Conservation (phyloP, 2,888 invertebrate genomes). For the Norana najaformis region DNA sequence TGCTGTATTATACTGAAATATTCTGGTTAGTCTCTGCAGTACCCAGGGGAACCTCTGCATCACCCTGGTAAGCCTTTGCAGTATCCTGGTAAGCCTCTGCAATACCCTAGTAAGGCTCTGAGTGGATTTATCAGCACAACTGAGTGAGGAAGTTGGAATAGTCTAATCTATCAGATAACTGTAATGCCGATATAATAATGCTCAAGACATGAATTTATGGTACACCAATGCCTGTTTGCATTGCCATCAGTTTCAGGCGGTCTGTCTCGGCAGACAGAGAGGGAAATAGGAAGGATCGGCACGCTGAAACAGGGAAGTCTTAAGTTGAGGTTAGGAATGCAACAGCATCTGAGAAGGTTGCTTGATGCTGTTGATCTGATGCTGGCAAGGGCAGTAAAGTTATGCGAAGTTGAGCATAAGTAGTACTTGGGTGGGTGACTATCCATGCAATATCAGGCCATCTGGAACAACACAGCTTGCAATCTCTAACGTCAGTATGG, state of each 20-base stretch:
- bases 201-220: not conserved
- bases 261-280: not conserved
- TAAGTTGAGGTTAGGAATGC: too few relatives aligned
- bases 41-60: constrained; percentile 68
- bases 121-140: not conserved
- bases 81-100: constrained; percentile 62
- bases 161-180: not conserved
- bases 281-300: not conserved
- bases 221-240: not conserved
- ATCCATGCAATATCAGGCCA: too few relatives aligned
- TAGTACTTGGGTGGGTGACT: too few relatives aligned
- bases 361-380: too few relatives aligned
- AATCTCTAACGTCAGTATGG: too few relatives aligned
- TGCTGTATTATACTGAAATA: too few relatives aligned
- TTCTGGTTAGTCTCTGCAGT: constrained; percentile 70
- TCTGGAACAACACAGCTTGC: too few relatives aligned
- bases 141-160: not conserved
- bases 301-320: not conserved
- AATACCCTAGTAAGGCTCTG: not conserved
- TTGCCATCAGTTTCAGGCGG: not conserved
- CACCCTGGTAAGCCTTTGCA: constrained; percentile 68
- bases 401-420: too few relatives aligned
- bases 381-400: too few relatives aligned
- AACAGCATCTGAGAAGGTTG: too few relatives aligned
- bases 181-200: too few relatives aligned